Conservation (phyloP, 2,888 invertebrate species). For the Achlya flavicornis region DNA sequence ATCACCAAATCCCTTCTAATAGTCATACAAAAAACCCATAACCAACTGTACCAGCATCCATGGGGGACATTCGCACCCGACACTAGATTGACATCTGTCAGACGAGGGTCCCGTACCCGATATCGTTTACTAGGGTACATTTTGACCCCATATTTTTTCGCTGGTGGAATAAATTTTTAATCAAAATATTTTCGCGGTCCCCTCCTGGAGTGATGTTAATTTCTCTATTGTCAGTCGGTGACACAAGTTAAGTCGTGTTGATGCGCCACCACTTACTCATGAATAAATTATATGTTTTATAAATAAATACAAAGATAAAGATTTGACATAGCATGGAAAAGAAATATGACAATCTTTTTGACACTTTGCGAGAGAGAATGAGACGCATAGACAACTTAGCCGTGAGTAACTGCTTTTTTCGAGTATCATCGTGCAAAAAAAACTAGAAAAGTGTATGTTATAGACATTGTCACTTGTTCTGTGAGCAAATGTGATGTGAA, state of each 20-base stretch:
- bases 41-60: slow-evolving; percentile 28
- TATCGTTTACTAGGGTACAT: slow-evolving; percentile 36
- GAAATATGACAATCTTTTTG: too few species aligned
- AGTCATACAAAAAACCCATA: slow-evolving; percentile 26
- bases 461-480: too few species aligned
- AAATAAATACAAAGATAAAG: slow-evolving; percentile 20
- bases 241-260: slow-evolving; percentile 68
- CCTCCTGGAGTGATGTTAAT: slow-evolving; percentile 60
- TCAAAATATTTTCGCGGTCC: slow-evolving; percentile 77
- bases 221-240: slow-evolving; percentile 67
- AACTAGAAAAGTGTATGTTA: too few species aligned
- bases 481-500: too few species aligned
- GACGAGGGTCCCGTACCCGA: slow-evolving; percentile 39
- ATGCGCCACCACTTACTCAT: slow-evolving; percentile 57
- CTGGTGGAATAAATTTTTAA: slow-evolving; percentile 79
- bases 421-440: too few species aligned
- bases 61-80: slow-evolving; percentile 49
- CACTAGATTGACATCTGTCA: slow-evolving; percentile 80
- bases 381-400: too few species aligned
- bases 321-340: too few species aligned
- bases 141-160: slow-evolving; percentile 61
- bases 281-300: slow-evolving; percentile 51
- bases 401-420: too few species aligned
- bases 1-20: background rate
- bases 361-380: too few species aligned